These are phyloP conservation scores for Osmerus mordax DNA, from an alignment of 2,113 vertebrate species.

Conservation along the genomic window DNA sequence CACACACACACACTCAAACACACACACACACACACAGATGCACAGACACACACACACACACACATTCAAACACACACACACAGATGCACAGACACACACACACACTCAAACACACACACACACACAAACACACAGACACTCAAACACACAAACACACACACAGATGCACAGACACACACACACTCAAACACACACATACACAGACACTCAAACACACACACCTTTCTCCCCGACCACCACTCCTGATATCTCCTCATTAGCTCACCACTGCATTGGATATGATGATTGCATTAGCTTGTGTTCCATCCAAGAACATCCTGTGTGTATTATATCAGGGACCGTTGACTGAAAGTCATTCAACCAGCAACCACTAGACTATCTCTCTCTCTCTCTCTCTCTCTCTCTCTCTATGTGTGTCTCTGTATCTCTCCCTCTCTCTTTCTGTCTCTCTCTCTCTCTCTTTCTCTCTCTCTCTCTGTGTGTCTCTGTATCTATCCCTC, in stretches of 20 bases:
- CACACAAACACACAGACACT: too few relatives aligned
- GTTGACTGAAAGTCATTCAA: too few relatives aligned
- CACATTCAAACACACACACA: conserved; percentile 26
- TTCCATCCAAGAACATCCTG: too few relatives aligned
- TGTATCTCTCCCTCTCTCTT: not conserved
- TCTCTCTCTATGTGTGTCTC: not conserved
- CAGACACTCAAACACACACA: conserved; percentile 30
- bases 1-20: conserved; percentile 19
- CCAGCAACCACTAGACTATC: not conserved
- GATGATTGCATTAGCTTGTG: too few relatives aligned
- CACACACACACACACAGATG: too few relatives aligned
- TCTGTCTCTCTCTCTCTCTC: not conserved
- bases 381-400: not conserved
- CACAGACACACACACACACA: conserved; percentile 24
- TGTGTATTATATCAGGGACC: too few relatives aligned
- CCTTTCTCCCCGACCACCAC: conserved; percentile 34
- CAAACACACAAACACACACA: not conserved
- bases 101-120: conserved; percentile 34
- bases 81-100: too few relatives aligned
- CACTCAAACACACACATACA: too few relatives aligned
- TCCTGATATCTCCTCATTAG: conserved; percentile 42
- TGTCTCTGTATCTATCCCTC: not conserved
- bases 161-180: too few relatives aligned
- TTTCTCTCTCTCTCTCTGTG: conserved; percentile 2
- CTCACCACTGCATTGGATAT: conserved; percentile 4